Percentiles rank a stretch among this genome's conserved stretches.
These are phyloP conservation scores for Ptychoptera contaminata DNA, from an alignment of 2,888 invertebrate species.

Conservation along the genomic window DNA sequence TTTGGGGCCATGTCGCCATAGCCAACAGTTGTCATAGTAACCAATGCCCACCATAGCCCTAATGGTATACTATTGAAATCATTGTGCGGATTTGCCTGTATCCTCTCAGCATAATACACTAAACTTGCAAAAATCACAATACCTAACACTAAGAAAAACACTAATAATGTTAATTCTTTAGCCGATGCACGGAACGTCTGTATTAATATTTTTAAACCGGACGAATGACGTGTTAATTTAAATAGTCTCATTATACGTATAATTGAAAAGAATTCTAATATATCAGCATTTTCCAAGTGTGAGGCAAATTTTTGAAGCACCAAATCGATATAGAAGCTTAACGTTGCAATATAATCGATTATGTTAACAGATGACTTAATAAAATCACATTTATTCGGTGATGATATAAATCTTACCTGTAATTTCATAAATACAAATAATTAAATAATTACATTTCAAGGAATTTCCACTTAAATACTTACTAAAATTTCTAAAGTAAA, in stretches of 20 bases:
- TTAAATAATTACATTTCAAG: background rate
- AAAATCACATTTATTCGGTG: conserved; percentile 88
- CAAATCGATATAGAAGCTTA: conserved; percentile 95
- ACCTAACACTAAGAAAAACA: conserved; percentile 94
- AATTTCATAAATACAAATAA: conserved; percentile 11
- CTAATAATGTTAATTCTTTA: conserved; percentile 87
- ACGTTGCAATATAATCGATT: conserved; percentile 97
- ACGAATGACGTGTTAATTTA: conserved; percentile 92
- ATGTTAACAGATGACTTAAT: conserved; percentile 94
- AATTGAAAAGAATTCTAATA: conserved; percentile 94
- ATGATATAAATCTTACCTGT: conserved; percentile 71
- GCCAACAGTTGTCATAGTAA: conserved; percentile 97
- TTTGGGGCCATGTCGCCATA: conserved; percentile 98
- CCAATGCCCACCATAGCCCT: conserved; percentile 97
- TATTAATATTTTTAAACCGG: conserved; percentile 94
- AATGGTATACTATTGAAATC: conserved; percentile 97
- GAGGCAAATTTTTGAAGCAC: conserved; percentile 78
- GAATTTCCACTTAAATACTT: conserved; percentile 11
- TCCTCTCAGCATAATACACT: conserved; percentile 95
- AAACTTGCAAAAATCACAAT: conserved; percentile 97
- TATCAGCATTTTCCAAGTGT: conserved; percentile 85
- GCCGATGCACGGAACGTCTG: conserved; percentile 96
- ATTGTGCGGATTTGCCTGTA: conserved; percentile 88
- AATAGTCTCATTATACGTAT: conserved; percentile 96
- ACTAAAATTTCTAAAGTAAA: conserved; percentile 91